These are phyloP conservation scores for Stegostoma tigrinum DNA, from an alignment of 2,113 vertebrate genomes.

Conservation along the genomic window DNA sequence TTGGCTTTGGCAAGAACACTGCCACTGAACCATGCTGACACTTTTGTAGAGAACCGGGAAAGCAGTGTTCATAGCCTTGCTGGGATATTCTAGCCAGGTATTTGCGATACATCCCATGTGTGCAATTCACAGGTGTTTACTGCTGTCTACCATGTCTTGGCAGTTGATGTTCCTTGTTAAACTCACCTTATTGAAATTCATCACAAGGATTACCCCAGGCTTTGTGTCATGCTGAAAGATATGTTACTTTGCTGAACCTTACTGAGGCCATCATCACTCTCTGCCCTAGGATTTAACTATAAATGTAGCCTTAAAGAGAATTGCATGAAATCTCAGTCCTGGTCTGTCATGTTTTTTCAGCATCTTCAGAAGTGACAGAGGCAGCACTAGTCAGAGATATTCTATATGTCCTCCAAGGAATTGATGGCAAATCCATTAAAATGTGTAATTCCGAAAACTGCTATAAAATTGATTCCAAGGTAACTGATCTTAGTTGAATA, in stretches of 20 bases:
- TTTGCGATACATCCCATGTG: neutral
- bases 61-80: neutral
- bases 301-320: neutral
- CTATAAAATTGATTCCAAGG: conserved; percentile 91
- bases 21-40: no score
- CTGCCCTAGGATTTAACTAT: neutral
- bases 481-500: conserved; percentile 44
- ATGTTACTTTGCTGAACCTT: neutral
- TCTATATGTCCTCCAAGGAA: conserved; percentile 96
- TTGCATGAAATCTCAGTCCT: neutral
- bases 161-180: neutral
- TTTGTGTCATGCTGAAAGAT: neutral
- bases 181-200: neutral
- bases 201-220: neutral
- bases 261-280: neutral
- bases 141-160: neutral
- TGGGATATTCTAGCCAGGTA: neutral
- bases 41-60: neutral
- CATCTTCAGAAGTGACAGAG: conserved; percentile 73
- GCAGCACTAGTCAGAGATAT: conserved; percentile 84
- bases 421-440: conserved; percentile 91
- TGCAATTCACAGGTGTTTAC: neutral
- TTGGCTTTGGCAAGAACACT: no score
- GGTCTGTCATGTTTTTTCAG: conserved; percentile 42
- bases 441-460: conserved; percentile 81